phyloP scores from a whole-genome alignment of 2,113 vertebrate species.

The Anser brachyrhynchus region DNA sequence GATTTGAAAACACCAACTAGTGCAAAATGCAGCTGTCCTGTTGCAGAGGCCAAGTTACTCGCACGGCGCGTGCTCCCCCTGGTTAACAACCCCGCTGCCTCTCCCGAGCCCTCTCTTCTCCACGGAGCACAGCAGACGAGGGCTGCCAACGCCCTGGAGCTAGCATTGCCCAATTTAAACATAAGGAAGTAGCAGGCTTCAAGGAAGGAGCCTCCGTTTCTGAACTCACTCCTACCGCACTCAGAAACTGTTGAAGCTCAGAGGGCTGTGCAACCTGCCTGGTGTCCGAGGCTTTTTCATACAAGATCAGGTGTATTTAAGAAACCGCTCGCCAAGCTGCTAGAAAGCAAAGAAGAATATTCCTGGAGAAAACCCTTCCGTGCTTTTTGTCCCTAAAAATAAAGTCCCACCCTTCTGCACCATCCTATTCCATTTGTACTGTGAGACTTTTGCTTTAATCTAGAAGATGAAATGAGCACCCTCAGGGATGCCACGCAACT shows the following conservation, averaged over 20 bases:
- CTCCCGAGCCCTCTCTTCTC: not conserved
- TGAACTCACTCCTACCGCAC: not conserved
- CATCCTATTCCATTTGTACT: not conserved
- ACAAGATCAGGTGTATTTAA: not conserved
- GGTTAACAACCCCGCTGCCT: not conserved
- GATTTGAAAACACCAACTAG: not conserved
- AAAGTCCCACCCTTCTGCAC: not conserved
- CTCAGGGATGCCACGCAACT: not conserved
- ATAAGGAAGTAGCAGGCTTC: not conserved
- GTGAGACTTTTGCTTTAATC: not conserved
- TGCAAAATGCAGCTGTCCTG: not conserved
- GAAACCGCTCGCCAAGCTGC: not conserved
- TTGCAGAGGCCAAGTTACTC: not conserved
- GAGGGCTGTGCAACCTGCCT: not conserved
- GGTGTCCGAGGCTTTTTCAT: not conserved
- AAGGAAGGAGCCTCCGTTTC: not conserved
- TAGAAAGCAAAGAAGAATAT: not conserved
- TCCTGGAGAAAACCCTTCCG: not conserved
- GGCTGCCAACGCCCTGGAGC: not conserved
- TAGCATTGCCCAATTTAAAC: not conserved
- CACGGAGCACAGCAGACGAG: not conserved
- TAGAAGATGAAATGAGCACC: not conserved
- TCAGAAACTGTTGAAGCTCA: fast-evolving
- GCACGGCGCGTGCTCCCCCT: fast-evolving
- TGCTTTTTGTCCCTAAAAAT: not conserved